Base-by-base conservation (phyloP, 37 sponge, comb jelly and placozoan species). In the Diacarnus erythraeanus region DNA sequence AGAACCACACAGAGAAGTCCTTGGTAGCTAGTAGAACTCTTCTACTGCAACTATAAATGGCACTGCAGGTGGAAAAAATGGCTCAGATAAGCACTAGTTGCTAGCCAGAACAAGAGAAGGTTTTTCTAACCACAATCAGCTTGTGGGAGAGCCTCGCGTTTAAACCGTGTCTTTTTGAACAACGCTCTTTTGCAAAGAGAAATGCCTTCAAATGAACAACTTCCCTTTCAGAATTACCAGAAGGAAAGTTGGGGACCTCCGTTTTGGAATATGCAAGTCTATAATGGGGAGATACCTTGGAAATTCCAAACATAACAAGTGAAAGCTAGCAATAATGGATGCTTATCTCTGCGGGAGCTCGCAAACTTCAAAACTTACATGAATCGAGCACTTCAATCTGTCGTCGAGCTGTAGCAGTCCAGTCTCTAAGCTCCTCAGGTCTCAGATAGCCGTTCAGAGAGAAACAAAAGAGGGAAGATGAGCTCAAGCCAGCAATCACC, bases 261-360 rank as follows among this genome's bases (percentile, higher is more conserved):
- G n/a, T n/a, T 71, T 36, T 71, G 42, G 71, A 35, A 15, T 42
- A 71, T n/a, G 42, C 40, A 40, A 40, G 38, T 38, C 42, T 23
- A 9, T 12, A 22, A 71, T 30, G 15, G 34, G 35, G 31, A 30
- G 31, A 65, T 65, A 65, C 34, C 31, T 65, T 65, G 69, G 23
- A 71, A 71, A 71, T 71, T 40, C 25, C 42, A 40, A 23, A 39
- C 71, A 42, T 3, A 42, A 30, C 26, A 27, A n/a, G 4, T 63
- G 69, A 69, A 33, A 74, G 18, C 57, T 29, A 74, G 57, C 74
- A 74, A 74, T 57, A 54, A 74, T 74, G 74, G 41, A 74, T 74
- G 38, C 41, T 74, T n/a, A 17, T 31, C 66, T 30, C 27, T 34
- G 33, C 66, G 66, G 71, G 71, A 71, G 71, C 74, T 51, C 42